Percentiles rank a stretch among this genome's conserved stretches.
These are phyloP conservation scores for Natator depressus DNA, from an alignment of 2,113 vertebrate species.

Conservation along the genomic window DNA sequence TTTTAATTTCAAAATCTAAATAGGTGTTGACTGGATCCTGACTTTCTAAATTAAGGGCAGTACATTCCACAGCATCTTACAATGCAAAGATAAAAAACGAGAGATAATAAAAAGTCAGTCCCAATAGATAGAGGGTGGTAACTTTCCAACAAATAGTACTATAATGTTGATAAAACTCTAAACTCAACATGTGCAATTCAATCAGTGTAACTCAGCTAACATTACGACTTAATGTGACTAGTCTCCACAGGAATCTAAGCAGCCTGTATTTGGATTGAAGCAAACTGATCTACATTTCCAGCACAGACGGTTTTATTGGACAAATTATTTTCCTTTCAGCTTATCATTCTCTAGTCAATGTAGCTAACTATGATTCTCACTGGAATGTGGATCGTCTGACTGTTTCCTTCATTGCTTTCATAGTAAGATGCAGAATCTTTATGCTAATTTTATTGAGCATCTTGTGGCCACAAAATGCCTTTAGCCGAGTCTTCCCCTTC, in stretches of 20 bases:
- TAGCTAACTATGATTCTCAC: neutral
- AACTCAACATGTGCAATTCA: constrained; percentile 30
- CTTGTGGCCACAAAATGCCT: neutral
- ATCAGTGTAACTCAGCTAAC: constrained; percentile 38
- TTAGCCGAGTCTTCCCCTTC: neutral
- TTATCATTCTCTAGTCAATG: neutral
- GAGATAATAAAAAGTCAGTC: constrained; percentile 42
- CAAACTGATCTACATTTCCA: constrained; percentile 10
- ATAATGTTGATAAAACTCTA: constrained; percentile 40
- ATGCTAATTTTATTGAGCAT: constrained; percentile 2
- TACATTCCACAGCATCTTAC: constrained; percentile 64
- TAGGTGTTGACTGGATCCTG: constrained; percentile 28
- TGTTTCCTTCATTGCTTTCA: constrained; percentile 10
- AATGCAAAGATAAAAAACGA: constrained; percentile 57
- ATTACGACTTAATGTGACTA: neutral
- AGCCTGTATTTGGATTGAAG: constrained; percentile 40
- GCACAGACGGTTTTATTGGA: constrained; percentile 36
- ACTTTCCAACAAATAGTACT: constrained; percentile 35
- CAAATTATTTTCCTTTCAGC: constrained; percentile 41
- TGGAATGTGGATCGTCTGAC: neutral
- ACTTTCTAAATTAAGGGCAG: constrained; percentile 33
- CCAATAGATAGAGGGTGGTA: constrained; percentile 38
- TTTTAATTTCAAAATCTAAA: constrained; percentile 13
- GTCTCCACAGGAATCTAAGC: constrained; percentile 22
- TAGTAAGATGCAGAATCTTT: constrained; percentile 21